Evolutionary conservation across 2,797 vertebrate species (phyloP).

Genomic region (Acrocephalus scirpaceus): DNA sequence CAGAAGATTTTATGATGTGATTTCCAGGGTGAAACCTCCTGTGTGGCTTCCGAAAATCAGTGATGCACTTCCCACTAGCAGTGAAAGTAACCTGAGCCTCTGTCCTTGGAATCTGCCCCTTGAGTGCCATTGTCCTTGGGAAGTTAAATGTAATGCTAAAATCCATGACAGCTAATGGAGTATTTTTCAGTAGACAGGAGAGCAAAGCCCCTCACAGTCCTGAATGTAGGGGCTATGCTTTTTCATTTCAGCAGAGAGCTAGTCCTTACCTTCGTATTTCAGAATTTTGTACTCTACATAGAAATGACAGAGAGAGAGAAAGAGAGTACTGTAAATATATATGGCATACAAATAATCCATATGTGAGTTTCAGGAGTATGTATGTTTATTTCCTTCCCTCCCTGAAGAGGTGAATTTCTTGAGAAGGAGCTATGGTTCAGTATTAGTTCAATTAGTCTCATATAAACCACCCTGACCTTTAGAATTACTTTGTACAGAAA

Average conservation of each 20-base stretch:
- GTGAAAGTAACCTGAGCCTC: background rate
- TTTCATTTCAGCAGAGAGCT: background rate
- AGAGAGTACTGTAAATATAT: background rate
- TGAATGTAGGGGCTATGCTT: background rate
- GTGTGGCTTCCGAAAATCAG: background rate
- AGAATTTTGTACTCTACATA: background rate
- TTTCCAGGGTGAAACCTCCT: background rate
- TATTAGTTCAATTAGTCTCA: conserved; percentile 27
- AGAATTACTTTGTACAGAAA: background rate
- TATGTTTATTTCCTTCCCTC: background rate
- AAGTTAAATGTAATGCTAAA: background rate
- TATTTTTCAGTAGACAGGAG: background rate
- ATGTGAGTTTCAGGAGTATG: background rate
- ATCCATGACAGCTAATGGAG: background rate
- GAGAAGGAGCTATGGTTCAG: background rate
- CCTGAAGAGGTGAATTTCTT: background rate
- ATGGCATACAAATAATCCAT: background rate
- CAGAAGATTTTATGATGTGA: background rate
- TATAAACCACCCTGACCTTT: conserved; percentile 28
- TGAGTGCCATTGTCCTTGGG: background rate
- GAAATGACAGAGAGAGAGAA: background rate
- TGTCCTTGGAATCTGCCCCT: background rate
- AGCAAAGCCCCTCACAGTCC: background rate
- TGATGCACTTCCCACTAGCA: background rate
- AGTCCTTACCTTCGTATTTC: background rate